These are phyloP conservation scores for Loriculus beryllinus DNA, from an alignment of 2,797 vertebrate species.

Conservation along the genomic window DNA sequence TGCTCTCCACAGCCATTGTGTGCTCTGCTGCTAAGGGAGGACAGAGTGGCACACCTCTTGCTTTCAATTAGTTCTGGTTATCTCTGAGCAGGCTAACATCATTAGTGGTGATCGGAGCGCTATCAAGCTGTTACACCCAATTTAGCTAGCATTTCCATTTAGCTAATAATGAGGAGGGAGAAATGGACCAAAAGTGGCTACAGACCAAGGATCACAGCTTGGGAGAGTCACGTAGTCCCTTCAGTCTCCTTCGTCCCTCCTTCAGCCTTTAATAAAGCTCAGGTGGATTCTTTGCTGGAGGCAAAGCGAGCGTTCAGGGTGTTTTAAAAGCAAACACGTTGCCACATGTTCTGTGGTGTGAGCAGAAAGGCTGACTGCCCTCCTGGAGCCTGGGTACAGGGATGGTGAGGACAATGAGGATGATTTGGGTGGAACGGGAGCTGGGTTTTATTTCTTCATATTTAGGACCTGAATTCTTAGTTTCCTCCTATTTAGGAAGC, in stretches of 20 bases:
- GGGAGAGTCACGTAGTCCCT: not conserved
- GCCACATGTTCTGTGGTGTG: not conserved
- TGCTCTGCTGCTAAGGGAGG: not conserved
- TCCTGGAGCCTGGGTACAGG: not conserved
- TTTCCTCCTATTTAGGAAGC: not conserved
- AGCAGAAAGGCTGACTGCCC: not conserved
- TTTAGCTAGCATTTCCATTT: not conserved
- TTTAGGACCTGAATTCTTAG: not conserved
- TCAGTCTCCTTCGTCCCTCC: not conserved
- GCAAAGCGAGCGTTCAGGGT: not conserved
- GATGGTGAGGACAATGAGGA: not conserved
- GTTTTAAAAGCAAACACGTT: not conserved
- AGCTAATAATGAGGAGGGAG: not conserved
- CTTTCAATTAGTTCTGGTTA: not conserved
- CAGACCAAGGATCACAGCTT: not conserved
- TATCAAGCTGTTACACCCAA: not conserved
- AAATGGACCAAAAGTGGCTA: not conserved
- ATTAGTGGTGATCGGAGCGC: not conserved
- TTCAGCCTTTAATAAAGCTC: conserved; percentile 7
- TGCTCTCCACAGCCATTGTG: fast-evolving
- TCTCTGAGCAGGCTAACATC: not conserved
- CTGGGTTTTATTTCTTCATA: not conserved
- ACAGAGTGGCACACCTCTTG: not conserved
- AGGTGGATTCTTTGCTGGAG: not conserved
- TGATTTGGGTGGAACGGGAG: fast-evolving